Conservation (phyloP, 2,797 vertebrate genomes). For the Pygocentrus nattereri region DNA sequence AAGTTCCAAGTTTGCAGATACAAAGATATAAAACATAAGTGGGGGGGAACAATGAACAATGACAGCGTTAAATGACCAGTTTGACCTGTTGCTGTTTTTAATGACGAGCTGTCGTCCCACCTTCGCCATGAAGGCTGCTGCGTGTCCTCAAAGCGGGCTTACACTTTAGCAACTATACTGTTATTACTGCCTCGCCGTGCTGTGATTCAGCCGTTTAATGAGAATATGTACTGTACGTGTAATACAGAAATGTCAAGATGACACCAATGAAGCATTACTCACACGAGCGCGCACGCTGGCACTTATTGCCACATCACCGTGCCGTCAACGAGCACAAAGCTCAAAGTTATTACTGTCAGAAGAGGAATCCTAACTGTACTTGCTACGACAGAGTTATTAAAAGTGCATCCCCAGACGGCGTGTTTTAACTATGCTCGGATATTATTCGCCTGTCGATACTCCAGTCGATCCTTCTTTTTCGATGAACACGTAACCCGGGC, state of each 20-base stretch:
- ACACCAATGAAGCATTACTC: neutral
- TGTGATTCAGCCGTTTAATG: no score
- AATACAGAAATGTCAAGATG: neutral
- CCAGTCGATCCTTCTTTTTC: conserved; percentile 27
- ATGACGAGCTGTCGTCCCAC: no score
- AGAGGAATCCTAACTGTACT: neutral
- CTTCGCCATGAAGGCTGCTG: no score
- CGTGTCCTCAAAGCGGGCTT: no score
- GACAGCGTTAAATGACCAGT: no score
- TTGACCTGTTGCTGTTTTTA: no score
- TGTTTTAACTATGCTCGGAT: neutral
- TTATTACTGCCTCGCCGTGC: no score
- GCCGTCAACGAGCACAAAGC: conserved; percentile 9
- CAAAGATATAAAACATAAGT: no score
- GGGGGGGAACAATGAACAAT: no score
- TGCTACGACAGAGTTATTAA: conserved; percentile 8
- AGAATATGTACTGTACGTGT: neutral
- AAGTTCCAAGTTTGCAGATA: no score
- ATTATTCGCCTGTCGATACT: conserved; percentile 24
- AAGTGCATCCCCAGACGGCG: neutral
- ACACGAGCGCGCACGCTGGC: neutral
- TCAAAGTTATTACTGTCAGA: neutral
- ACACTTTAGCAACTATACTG: no score
- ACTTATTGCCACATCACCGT: conserved; percentile 1
- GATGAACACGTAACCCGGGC: conserved; percentile 12